A percentile compares a stretch with the other conserved stretches of the same genome.
phyloP scores from a whole-genome alignment of 2,888 invertebrate species.

The Antheraea yamamai region DNA sequence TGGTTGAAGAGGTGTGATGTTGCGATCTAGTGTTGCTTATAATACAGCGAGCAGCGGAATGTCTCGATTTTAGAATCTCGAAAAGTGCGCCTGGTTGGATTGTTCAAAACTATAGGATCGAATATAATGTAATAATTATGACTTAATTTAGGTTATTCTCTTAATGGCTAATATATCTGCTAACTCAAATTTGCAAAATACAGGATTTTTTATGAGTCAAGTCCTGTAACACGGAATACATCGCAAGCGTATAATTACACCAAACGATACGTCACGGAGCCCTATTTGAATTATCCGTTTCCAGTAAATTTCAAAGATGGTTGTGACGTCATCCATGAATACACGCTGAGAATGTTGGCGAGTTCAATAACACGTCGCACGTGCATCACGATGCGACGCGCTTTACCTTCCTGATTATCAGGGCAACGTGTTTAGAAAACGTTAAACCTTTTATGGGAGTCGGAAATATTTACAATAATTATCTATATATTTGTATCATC shows the following conservation, averaged over 20 bases:
- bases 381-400: background rate
- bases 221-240: too few relatives aligned
- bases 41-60: too few relatives aligned
- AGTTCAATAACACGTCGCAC: slow-evolving; percentile 9
- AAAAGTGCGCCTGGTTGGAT: too few relatives aligned
- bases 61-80: background rate
- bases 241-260: too few relatives aligned
- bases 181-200: too few relatives aligned
- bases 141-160: too few relatives aligned
- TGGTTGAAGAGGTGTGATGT: background rate
- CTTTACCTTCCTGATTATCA: background rate
- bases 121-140: too few relatives aligned
- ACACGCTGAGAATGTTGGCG: background rate
- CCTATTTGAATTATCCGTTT: background rate
- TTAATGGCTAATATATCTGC: too few relatives aligned
- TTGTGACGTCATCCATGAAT: background rate
- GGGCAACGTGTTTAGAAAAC: slow-evolving; percentile 14
- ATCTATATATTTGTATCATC: background rate
- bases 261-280: background rate
- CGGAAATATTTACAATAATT: slow-evolving; percentile 4
- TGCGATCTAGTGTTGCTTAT: background rate
- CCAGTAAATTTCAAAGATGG: background rate
- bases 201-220: too few relatives aligned
- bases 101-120: too few relatives aligned
- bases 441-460: slow-evolving; percentile 8